Conservation (phyloP, 2,113 vertebrate species). For the Halichoeres trimaculatus region DNA sequence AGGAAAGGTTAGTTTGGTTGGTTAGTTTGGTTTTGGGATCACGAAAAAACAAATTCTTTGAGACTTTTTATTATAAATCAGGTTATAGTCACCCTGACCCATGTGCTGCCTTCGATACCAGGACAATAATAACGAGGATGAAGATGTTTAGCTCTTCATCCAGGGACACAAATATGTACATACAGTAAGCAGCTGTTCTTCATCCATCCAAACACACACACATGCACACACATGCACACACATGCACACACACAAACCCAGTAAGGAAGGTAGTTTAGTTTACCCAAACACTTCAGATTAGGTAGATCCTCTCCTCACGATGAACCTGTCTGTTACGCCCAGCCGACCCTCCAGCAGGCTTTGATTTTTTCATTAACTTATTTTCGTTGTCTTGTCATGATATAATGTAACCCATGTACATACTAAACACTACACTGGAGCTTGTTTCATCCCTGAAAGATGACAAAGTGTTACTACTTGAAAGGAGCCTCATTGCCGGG, state of each 20-base stretch:
- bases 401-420: slow-evolving; percentile 37
- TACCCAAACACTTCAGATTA: too few species aligned
- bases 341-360: slow-evolving; percentile 7
- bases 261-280: too few species aligned
- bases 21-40: slow-evolving; percentile 8
- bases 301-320: slow-evolving; percentile 1
- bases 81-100: background rate
- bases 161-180: slow-evolving; percentile 21
- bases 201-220: background rate
- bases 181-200: slow-evolving; percentile 11
- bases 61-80: background rate
- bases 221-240: too few species aligned
- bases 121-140: slow-evolving; percentile 8
- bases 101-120: slow-evolving; percentile 1
- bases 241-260: too few species aligned
- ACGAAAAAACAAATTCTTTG: slow-evolving; percentile 19
- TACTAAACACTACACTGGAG: slow-evolving; percentile 21
- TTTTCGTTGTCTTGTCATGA: slow-evolving; percentile 21
- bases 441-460: slow-evolving; percentile 17
- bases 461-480: slow-evolving; percentile 8
- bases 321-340: slow-evolving; percentile 15
- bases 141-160: background rate
- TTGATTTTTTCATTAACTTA: slow-evolving; percentile 10
- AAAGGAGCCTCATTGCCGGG: slow-evolving; percentile 15
- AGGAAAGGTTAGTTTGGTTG: background rate